Evolutionary conservation across 1,140 invertebrate species (phyloP), one percentile per base, ranked within the genome.

Genomic region (Telenomus remus): DNA sequence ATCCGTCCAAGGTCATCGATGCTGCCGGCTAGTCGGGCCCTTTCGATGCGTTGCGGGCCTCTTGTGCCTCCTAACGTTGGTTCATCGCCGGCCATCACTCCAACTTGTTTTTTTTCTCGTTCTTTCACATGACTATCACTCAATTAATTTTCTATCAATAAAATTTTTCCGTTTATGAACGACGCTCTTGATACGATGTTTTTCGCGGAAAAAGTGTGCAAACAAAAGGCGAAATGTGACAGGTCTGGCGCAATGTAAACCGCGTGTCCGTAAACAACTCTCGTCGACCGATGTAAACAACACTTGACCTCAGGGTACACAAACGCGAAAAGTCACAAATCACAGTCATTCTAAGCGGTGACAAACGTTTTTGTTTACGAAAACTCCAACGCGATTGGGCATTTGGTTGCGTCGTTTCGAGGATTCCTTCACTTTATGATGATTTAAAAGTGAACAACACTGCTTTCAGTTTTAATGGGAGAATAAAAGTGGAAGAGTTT

Each of bases 1-100:
- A 81, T 61, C 13, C 72, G 78, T 35, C 79, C 82, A 27, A 86
- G 79, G 53, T 84, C 72, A 69, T 39, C 79, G 50, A 82, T 84
- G 39, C 83, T 81, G 44, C 59, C 54, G 11, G 75, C 51, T 4
- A 82, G 65, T 12, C 73, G 74, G 10, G 65, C 72, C 82, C 84
- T 83, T 35, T 84, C 71, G 8, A 49, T 34, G 51, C 79, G 81
- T 6, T 6, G 19, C 19, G 19, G 19, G 2, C 2, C 6, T 27
- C 19, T 6, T 6, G 19, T 6, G 19, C 2, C 19, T 3, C 19
- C 19, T 1, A 27, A 27, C 19, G 6, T 27, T 6, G 9, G 37
- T 39, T 39, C n/a, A 11, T 39, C 37, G 37, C 37, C 37, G 19
- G 19, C 19, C 19, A 39, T 39, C 2, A 39, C 37, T 9, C 37